A percentile compares a stretch with the other conserved stretches of the same genome.
These are phyloP conservation scores for Aegotheles bennettii DNA, from an alignment of 2,113 vertebrate species.

Conservation along the genomic window DNA sequence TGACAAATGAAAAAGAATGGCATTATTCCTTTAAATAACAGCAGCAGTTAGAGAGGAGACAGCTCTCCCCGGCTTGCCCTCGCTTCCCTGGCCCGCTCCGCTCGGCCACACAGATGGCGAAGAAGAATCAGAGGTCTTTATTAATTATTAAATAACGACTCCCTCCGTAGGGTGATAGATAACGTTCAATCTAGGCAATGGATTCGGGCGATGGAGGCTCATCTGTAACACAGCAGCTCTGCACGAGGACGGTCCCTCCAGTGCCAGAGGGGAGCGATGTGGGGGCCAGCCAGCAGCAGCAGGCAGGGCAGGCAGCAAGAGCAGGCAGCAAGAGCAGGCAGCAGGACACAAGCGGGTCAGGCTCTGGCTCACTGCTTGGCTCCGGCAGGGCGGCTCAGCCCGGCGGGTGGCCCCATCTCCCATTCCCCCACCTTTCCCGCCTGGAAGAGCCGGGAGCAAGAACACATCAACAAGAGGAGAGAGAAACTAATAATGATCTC, in stretches of 20 bases:
- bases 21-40: slow-evolving; percentile 75
- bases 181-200: slow-evolving; percentile 52
- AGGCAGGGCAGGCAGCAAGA: background rate
- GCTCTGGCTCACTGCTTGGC: fast-evolving
- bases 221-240: slow-evolving; percentile 19
- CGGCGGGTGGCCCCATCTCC: background rate
- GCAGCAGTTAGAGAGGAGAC: slow-evolving; percentile 67
- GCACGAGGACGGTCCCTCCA: background rate
- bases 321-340: background rate
- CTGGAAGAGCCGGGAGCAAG: slow-evolving; percentile 26
- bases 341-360: fast-evolving
- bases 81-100: slow-evolving; percentile 23
- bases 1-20: slow-evolving; percentile 78
- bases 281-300: background rate
- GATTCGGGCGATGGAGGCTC: slow-evolving; percentile 43
- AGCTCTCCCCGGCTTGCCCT: slow-evolving; percentile 58
- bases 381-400: fast-evolving
- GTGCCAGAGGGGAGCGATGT: fast-evolving
- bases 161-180: slow-evolving; percentile 66
- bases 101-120: slow-evolving; percentile 25
- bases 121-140: slow-evolving; percentile 73
- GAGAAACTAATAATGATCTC: slow-evolving; percentile 62
- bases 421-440: background rate
- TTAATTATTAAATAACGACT: slow-evolving; percentile 84
- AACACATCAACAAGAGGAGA: slow-evolving; percentile 55